phyloP scores from a whole-genome alignment of 2,888 invertebrate genomes.

The Zaprionus bogoriensis region DNA sequence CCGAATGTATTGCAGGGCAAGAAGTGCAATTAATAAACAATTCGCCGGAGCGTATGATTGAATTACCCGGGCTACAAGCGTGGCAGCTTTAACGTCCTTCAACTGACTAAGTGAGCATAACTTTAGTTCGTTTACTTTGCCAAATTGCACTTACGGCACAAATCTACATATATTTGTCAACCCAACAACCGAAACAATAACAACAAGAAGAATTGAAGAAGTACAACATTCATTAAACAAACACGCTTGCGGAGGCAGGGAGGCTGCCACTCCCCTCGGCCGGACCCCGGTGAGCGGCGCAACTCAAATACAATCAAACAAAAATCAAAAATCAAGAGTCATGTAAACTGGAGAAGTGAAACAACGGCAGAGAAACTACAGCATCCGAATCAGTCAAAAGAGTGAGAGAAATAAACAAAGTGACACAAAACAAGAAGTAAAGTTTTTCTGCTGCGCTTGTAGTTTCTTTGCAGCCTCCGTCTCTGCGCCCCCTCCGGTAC shows the following conservation, averaged over 20 bases:
- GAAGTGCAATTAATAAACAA: constrained; percentile 44
- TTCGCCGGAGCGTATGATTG: constrained; percentile 45
- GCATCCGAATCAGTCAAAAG: constrained; percentile 11
- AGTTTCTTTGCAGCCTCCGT: constrained; percentile 10
- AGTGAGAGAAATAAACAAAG: constrained; percentile 46
- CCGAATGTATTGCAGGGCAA: neutral
- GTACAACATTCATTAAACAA: constrained; percentile 32
- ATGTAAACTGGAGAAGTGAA: constrained; percentile 46
- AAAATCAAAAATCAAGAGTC: constrained; percentile 69
- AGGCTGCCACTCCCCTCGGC: neutral
- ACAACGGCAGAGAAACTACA: constrained; percentile 43
- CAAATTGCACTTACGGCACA: constrained; percentile 53
- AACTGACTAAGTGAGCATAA: constrained; percentile 34
- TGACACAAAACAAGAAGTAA: constrained; percentile 33
- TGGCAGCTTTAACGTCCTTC: constrained; percentile 24
- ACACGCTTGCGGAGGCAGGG: constrained; percentile 16
- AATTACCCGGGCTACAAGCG: constrained; percentile 40
- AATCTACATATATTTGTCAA: constrained; percentile 62
- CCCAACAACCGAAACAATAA: constrained; percentile 14
- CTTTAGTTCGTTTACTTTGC: constrained; percentile 44
- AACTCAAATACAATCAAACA: constrained; percentile 69
- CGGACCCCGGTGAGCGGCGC: constrained; percentile 10
- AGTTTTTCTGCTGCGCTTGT: constrained; percentile 33
- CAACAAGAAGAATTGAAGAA: constrained; percentile 14
- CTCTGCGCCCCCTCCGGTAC: neutral